Conservation (phyloP, 2,113 vertebrate species). For the Chaetops frenatus region DNA sequence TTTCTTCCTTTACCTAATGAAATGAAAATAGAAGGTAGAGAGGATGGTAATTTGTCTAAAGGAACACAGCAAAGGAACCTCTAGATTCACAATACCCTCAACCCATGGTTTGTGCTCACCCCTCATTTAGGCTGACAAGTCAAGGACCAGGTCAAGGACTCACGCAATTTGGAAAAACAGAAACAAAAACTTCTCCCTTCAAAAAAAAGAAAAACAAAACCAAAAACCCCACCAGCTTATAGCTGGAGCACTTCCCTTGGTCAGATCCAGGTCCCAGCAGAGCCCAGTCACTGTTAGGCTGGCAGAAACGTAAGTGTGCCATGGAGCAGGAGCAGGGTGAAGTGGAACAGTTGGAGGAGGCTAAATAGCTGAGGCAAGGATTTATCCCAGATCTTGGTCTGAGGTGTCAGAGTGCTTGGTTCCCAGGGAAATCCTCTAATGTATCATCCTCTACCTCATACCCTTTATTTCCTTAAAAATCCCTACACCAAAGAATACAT, state of each 20-base stretch:
- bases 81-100: background rate
- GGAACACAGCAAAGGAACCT: background rate
- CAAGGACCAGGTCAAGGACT: background rate
- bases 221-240: background rate
- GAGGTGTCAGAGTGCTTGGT: background rate
- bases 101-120: background rate
- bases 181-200: background rate
- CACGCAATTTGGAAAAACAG: background rate
- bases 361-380: background rate
- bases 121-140: background rate
- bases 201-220: background rate
- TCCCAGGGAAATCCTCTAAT: background rate
- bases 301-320: background rate
- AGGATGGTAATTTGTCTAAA: background rate
- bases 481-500: background rate
- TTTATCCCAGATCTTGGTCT: background rate
- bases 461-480: background rate
- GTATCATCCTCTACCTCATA: background rate
- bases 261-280: background rate
- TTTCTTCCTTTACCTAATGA: background rate
- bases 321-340: background rate
- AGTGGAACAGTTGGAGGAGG: fast-evolving
- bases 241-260: background rate
- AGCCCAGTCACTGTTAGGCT: fast-evolving
- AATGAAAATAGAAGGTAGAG: background rate